A percentile compares a stretch with the other conserved stretches of the same genome.
phyloP scores from a whole-genome alignment of 2,797 vertebrate genomes.

The Leucoraja ocellata region DNA sequence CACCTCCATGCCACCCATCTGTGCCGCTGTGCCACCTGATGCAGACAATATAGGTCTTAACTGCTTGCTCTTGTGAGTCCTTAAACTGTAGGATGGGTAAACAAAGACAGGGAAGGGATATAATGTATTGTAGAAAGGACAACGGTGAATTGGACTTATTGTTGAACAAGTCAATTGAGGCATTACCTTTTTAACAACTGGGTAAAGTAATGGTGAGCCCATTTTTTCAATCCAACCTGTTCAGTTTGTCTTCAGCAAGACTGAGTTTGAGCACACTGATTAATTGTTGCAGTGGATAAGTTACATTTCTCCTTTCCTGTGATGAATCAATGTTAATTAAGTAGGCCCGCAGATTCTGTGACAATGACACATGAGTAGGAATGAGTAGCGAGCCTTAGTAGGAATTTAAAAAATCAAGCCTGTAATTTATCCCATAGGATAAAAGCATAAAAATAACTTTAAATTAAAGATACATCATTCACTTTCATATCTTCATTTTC shows the following conservation, averaged over 20 bases:
- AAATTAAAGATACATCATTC: too few species aligned
- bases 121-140: neutral
- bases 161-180: neutral
- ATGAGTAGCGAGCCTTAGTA: neutral
- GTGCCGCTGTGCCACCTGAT: neutral
- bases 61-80: neutral
- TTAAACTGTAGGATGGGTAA: neutral
- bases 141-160: neutral
- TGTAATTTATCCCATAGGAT: too few species aligned
- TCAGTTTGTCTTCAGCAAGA: neutral
- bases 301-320: neutral
- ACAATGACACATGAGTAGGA: neutral
- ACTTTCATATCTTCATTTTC: too few species aligned
- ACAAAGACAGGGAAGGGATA: neutral
- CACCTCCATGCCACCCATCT: too few species aligned
- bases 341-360: neutral
- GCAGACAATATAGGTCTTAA: neutral
- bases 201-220: neutral
- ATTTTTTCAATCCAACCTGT: neutral
- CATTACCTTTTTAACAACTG: neutral
- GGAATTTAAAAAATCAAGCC: too few species aligned
- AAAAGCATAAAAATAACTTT: too few species aligned
- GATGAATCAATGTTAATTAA: neutral
- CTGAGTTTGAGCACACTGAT: neutral
- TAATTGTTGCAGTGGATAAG: neutral